A percentile compares a stretch with the other conserved stretches of the same genome.
Evolutionary conservation across 2,113 vertebrate species (phyloP).

Genomic region (Corythornis madagascariensis): DNA sequence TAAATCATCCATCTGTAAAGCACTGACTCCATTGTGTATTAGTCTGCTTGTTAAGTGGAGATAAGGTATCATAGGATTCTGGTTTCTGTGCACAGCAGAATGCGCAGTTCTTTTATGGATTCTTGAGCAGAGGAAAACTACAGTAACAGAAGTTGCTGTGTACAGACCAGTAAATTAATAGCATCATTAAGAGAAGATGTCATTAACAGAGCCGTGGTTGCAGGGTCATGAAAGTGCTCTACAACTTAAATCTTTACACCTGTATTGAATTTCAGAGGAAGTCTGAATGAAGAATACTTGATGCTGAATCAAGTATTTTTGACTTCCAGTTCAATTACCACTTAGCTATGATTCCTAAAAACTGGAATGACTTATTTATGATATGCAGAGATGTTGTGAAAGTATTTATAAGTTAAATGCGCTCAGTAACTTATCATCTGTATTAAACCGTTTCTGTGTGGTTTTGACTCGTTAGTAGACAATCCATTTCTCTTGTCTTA

Average conservation of each 20-base stretch:
- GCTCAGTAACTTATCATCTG: neutral
- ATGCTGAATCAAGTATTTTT: neutral
- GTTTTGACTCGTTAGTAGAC: neutral
- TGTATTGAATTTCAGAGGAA: neutral
- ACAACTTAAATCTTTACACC: neutral
- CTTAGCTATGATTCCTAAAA: neutral
- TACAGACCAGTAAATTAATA: neutral
- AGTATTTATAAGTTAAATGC: neutral
- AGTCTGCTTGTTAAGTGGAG: neutral
- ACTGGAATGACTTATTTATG: neutral
- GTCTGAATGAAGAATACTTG: neutral
- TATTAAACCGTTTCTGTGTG: neutral
- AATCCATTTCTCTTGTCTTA: slow-evolving; percentile 49
- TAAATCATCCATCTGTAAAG: neutral
- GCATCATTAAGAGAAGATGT: neutral
- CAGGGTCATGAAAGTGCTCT: neutral
- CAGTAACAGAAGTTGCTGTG: neutral
- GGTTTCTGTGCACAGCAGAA: neutral
- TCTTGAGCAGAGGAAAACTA: neutral
- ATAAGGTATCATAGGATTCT: neutral
- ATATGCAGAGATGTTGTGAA: neutral
- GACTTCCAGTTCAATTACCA: neutral
- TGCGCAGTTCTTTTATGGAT: neutral
- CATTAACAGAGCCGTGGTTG: rapidly evolving
- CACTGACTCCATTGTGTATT: neutral